Evolutionary conservation across 2,113 vertebrate genomes (phyloP).

Genomic region (Alethe castanea): DNA sequence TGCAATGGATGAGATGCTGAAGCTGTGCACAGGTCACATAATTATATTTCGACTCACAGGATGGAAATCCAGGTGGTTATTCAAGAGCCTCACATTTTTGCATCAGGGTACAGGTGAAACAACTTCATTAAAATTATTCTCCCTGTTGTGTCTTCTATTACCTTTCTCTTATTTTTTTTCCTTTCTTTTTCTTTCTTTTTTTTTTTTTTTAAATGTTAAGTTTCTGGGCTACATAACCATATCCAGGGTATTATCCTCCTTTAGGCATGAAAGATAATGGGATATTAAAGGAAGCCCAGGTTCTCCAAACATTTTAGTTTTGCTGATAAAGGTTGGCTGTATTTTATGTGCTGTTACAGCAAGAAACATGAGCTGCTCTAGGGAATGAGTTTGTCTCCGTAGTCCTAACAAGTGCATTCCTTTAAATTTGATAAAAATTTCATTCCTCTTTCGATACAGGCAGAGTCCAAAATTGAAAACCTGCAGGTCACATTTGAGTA

Average conservation of each 20-base stretch:
- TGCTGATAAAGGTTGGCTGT: not conserved
- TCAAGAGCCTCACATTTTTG: not conserved
- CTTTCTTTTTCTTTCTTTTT: not conserved
- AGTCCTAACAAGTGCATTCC: not conserved
- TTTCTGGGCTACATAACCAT: not conserved
- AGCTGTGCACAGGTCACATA: not conserved
- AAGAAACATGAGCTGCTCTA: not conserved
- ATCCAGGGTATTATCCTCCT: not conserved
- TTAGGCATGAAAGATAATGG: not conserved
- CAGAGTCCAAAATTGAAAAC: slow-evolving; percentile 21
- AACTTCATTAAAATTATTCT: slow-evolving; percentile 24
- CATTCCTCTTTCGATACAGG: not conserved
- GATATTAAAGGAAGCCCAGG: not conserved
- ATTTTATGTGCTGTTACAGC: not conserved
- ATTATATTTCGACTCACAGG: not conserved
- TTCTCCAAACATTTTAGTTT: not conserved
- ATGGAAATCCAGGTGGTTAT: slow-evolving; percentile 37
- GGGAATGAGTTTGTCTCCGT: not conserved
- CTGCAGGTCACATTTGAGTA: slow-evolving; percentile 46
- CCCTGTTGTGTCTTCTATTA: not conserved
- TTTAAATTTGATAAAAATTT: slow-evolving; percentile 18
- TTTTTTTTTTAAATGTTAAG: not conserved
- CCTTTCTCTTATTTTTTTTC: not conserved
- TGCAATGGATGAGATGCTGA: not conserved
- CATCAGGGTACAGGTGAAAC: slow-evolving; percentile 28